These are phyloP conservation scores for Panulirus ornatus DNA, from an alignment of 1,140 invertebrate genomes.

Conservation along the genomic window DNA sequence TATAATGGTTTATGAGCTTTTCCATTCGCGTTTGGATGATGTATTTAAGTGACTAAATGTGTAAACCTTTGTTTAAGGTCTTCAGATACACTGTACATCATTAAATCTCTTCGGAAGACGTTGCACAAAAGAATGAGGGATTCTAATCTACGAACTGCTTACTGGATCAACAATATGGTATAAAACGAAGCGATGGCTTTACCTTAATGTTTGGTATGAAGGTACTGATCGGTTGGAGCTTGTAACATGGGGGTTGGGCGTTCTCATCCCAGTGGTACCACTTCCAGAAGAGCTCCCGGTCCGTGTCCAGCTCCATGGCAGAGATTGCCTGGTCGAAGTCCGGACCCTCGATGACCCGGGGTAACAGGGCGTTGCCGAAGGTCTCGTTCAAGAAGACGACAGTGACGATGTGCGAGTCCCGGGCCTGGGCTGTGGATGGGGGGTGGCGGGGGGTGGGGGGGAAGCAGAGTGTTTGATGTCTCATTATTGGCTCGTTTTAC, in stretches of 20 bases:
- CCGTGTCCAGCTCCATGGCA: slow-evolving; percentile 81
- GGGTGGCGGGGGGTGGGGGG: too few species aligned
- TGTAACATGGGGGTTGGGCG: slow-evolving; percentile 87
- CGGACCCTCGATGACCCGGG: slow-evolving; percentile 86
- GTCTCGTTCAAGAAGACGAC: slow-evolving; percentile 87
- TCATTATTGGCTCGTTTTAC: too few species aligned
- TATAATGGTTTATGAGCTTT: too few species aligned
- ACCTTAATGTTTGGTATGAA: slow-evolving; percentile 79
- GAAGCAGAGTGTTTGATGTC: too few species aligned
- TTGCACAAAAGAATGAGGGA: neutral
- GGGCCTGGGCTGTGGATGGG: slow-evolving; percentile 83
- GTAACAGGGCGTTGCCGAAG: slow-evolving; percentile 86
- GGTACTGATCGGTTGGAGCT: slow-evolving; percentile 82
- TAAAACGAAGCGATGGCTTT: neutral
- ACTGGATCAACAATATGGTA: too few species aligned
- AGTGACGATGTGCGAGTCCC: slow-evolving; percentile 85
- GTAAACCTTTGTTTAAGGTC: too few species aligned
- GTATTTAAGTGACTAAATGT: too few species aligned
- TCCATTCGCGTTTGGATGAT: too few species aligned
- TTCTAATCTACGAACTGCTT: too few species aligned
- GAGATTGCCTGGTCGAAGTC: slow-evolving; percentile 87
- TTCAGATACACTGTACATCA: too few species aligned
- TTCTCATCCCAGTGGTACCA: slow-evolving; percentile 86
- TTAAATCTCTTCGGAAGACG: too few species aligned
- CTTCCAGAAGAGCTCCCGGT: slow-evolving; percentile 82